phyloP scores from a whole-genome alignment of 2,797 vertebrate species.

The Melanotaenia boesemani region DNA sequence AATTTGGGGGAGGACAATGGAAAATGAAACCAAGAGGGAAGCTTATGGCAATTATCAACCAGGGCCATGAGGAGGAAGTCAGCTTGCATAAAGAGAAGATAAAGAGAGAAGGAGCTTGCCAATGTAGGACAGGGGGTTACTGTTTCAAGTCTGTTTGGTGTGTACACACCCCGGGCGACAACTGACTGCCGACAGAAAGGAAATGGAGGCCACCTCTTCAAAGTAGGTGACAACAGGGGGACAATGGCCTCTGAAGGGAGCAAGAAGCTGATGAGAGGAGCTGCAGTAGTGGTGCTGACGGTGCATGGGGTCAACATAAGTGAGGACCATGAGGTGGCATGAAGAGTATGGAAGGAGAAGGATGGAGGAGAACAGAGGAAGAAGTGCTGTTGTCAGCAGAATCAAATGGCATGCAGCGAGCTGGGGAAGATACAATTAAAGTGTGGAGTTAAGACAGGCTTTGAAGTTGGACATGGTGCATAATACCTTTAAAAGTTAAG shows the following conservation, averaged over 20 bases:
- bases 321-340: constrained; percentile 26
- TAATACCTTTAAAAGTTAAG: constrained; percentile 79
- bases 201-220: constrained; percentile 66
- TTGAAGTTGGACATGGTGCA: constrained; percentile 86
- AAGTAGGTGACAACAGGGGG: constrained; percentile 77
- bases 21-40: constrained; percentile 91
- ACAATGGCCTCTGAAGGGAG: constrained; percentile 73
- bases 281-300: constrained; percentile 12
- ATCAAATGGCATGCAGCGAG: constrained; percentile 79
- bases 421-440: constrained; percentile 85
- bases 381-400: constrained; percentile 85
- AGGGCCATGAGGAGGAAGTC: constrained; percentile 83
- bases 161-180: constrained; percentile 68
- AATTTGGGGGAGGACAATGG: constrained; percentile 93
- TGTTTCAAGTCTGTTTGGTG: constrained; percentile 79
- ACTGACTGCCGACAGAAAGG: constrained; percentile 71
- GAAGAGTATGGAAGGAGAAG: constrained; percentile 36
- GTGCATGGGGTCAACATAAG: constrained; percentile 43
- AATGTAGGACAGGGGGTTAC: constrained; percentile 71
- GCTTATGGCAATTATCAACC: constrained; percentile 91
- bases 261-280: constrained; percentile 64
- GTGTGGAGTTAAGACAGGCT: constrained; percentile 84
- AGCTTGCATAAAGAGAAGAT: constrained; percentile 52
- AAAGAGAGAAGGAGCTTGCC: constrained; percentile 67
- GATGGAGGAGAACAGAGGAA: constrained; percentile 45